These are phyloP conservation scores for Phoronis australis DNA, from an alignment of 2,888 invertebrate species.

Conservation along the genomic window DNA sequence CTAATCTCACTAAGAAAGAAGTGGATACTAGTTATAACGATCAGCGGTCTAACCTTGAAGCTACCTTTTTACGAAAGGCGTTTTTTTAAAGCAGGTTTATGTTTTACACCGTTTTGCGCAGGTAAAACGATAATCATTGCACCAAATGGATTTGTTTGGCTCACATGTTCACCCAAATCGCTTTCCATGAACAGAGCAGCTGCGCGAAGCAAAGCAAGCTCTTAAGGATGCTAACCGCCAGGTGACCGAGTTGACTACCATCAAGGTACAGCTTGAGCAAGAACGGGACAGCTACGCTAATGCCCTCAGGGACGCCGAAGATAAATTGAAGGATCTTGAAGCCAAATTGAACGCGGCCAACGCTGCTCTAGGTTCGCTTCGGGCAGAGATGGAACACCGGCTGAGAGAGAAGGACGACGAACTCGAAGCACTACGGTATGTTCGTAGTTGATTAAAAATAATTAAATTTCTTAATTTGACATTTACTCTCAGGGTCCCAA, in stretches of 20 bases:
- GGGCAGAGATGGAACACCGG: slow-evolving; percentile 94
- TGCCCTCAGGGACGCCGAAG: slow-evolving; percentile 96
- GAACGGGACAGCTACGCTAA: slow-evolving; percentile 97
- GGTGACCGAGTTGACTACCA: slow-evolving; percentile 84
- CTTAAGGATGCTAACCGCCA: slow-evolving; percentile 87
- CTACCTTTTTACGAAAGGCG: too few species aligned
- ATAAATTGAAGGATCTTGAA: slow-evolving; percentile 90
- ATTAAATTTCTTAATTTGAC: too few species aligned
- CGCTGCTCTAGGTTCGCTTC: slow-evolving; percentile 72
- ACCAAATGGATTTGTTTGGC: too few species aligned
- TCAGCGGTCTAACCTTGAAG: too few species aligned
- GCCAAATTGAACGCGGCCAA: slow-evolving; percentile 88
- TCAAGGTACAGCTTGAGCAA: slow-evolving; percentile 96
- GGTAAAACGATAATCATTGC: too few species aligned
- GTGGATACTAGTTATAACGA: too few species aligned
- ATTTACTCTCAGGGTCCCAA: too few species aligned
- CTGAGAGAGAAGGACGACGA: slow-evolving; percentile 98
- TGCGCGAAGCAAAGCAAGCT: slow-evolving; percentile 88
- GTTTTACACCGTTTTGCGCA: too few species aligned
- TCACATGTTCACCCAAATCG: too few species aligned
- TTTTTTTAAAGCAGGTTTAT: too few species aligned
- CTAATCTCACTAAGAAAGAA: too few species aligned
- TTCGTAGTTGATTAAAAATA: too few species aligned
- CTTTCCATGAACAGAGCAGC: slow-evolving; percentile 79
- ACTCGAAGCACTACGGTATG: slow-evolving; percentile 94